Base-by-base conservation (phyloP, 2,888 invertebrate genomes). In the Hoplodrina blanda region DNA sequence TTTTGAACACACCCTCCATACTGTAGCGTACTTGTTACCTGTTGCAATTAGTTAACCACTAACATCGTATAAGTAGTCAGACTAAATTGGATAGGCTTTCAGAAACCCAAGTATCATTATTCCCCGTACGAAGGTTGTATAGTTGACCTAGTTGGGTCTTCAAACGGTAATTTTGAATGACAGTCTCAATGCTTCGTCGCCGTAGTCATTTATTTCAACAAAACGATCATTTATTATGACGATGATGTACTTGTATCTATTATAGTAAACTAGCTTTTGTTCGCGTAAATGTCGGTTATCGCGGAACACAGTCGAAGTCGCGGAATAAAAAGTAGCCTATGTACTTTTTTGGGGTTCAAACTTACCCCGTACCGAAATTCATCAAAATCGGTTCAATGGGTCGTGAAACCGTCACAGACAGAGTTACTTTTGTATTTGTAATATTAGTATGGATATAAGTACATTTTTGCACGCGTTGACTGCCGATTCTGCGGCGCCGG, bases 91-190 rank as follows among this genome's bases (percentile, higher is more conserved):
- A 75, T 56, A 44, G 49, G 33, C 49, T 76, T 55, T 49, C 53
- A 50, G 49, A 19, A 1, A 65, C n/a, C n/a, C 41, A n/a, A 25
- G 20, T 11, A 41, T 65, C 71, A 76, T 71, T 67, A 50, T 53
- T 37, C 46, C 15, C 25, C 13, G 6, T 50, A 46, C 55, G 33
- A 70, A 77, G 46, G 59, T 52, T 52, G 62, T 61, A n/a, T 15
- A 54, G 76, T 11, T 41, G 76, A 73, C 62, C 78, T 55, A 78
- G 52, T 49, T 55, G 59, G 8, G 69, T 50, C 60, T 57, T 60
- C 33, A 19, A 75, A 53, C 63, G 73, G 41, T 78, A 63, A 78
- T 64, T 64, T 53, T 44, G 41, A 79, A 19, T 64, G 79, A 50
- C 73, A 62, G 11, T 8, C 61, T 50, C 61, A 59, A 55, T 63